A percentile compares a stretch with the other conserved stretches of the same genome.
These are phyloP conservation scores for Aphelocoma californica DNA, from an alignment of 2,797 vertebrate genomes.

Conservation along the genomic window DNA sequence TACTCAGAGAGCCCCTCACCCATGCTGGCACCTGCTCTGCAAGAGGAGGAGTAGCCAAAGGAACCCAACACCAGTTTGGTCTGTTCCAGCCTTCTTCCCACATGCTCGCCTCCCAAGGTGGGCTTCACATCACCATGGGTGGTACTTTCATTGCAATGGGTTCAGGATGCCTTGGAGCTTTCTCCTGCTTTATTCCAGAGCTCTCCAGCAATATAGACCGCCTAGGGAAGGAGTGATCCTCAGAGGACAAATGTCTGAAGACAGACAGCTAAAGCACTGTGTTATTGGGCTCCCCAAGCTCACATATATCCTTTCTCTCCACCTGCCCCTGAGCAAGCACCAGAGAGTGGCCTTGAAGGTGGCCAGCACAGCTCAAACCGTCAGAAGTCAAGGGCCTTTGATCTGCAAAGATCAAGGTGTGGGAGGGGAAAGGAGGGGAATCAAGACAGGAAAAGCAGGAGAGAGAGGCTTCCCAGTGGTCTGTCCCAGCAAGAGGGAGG, in stretches of 20 bases:
- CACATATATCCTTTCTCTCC: background rate
- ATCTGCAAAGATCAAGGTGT: conserved; percentile 33
- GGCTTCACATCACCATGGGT: background rate
- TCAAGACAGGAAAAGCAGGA: background rate
- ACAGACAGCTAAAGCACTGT: background rate
- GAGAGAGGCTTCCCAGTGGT: background rate
- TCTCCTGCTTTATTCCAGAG: background rate
- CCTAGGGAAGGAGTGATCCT: background rate
- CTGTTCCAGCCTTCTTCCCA: background rate
- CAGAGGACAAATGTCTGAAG: background rate
- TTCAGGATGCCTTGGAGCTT: background rate
- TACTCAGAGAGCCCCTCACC: background rate
- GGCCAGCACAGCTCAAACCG: background rate
- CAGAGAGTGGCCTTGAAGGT: background rate
- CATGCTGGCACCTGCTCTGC: background rate
- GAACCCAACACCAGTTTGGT: background rate
- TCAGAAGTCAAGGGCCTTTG: conserved; percentile 11
- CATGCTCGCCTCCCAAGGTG: fast-evolving
- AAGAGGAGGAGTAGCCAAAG: background rate
- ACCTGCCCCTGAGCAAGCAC: background rate
- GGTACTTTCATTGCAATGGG: background rate
- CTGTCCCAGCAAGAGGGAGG: conserved; percentile 9
- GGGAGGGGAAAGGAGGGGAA: background rate
- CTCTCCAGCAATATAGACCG: background rate
- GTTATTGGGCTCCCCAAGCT: background rate